Percentiles rank a stretch among this genome's conserved stretches.
These are phyloP conservation scores for Maniola hyperantus DNA, from an alignment of 2,888 invertebrate species.

Conservation along the genomic window DNA sequence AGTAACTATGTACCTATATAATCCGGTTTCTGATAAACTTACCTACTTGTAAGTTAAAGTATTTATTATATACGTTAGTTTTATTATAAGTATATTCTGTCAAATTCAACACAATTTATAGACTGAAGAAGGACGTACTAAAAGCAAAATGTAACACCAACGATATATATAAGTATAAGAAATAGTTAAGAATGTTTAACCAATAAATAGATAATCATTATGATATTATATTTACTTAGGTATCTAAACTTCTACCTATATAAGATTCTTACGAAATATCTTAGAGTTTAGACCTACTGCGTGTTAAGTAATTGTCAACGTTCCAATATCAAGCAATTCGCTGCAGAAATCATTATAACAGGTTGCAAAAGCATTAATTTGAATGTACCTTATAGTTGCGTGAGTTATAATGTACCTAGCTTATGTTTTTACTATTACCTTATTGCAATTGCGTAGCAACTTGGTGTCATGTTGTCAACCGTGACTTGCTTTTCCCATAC, in stretches of 20 bases:
- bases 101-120: neutral
- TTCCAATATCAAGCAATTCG: conserved; percentile 10
- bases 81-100: too few relatives aligned
- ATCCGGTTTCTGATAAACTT: neutral
- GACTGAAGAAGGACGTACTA: neutral
- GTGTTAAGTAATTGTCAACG: neutral
- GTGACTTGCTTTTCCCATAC: conserved; percentile 30
- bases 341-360: conserved; percentile 30
- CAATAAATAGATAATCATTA: too few relatives aligned
- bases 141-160: neutral
- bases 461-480: conserved; percentile 30
- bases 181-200: too few relatives aligned
- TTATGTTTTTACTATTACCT: conserved; percentile 22
- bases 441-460: neutral
- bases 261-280: neutral
- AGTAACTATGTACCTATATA: too few relatives aligned
- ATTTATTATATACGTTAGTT: too few relatives aligned
- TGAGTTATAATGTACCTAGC: neutral
- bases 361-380: conserved; percentile 36
- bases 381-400: conserved; percentile 26
- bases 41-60: neutral
- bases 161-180: neutral
- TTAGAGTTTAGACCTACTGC: neutral
- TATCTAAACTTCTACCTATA: neutral
- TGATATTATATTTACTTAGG: too few relatives aligned